Conservation (phyloP, 2,113 vertebrate species). For the Platanista minor region DNA sequence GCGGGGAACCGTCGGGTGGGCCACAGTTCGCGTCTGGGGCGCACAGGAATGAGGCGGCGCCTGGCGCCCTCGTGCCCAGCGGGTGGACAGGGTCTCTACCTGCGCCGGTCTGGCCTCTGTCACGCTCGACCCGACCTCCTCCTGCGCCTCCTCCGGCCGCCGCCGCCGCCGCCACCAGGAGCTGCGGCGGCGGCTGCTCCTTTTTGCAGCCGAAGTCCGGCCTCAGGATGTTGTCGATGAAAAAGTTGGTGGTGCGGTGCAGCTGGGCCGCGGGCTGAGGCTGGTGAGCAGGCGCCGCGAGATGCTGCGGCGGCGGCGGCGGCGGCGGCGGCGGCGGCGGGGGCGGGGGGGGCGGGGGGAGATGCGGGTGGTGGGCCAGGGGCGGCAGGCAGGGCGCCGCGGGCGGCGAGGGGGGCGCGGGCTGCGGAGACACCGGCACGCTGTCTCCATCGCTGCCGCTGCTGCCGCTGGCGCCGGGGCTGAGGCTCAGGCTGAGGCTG, state of each 20-base stretch:
- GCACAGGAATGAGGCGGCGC: constrained; percentile 85
- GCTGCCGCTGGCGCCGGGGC: constrained; percentile 76
- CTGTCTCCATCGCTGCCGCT: constrained; percentile 90
- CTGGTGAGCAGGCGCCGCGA: constrained; percentile 72
- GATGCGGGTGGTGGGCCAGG: constrained; percentile 81
- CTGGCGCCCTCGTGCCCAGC: constrained; percentile 83
- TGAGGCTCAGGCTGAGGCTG: constrained; percentile 82
- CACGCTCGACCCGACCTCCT: constrained; percentile 73
- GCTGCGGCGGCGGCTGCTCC: constrained; percentile 78
- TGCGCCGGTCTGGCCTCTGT: constrained; percentile 83
- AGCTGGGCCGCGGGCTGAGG: constrained; percentile 87
- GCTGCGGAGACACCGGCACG: constrained; percentile 88
- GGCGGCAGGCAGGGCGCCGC: constrained; percentile 73
- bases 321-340: constrained; percentile 56
- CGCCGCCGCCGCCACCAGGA: constrained; percentile 59
- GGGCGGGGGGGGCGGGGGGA: constrained; percentile 79
- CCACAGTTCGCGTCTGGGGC: constrained; percentile 90
- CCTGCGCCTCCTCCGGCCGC: constrained; percentile 59
- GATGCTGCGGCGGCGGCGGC: constrained; percentile 6
- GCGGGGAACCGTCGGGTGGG: constrained; percentile 87
- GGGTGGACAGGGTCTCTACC: constrained; percentile 89
- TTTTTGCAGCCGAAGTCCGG: constrained; percentile 96
- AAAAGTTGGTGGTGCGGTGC: constrained; percentile 95
- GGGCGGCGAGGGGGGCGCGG: constrained; percentile 81
- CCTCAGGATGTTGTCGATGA: constrained; percentile 96